These are phyloP conservation scores for Pollenia amentaria DNA, from an alignment of 2,888 invertebrate genomes.

Conservation along the genomic window DNA sequence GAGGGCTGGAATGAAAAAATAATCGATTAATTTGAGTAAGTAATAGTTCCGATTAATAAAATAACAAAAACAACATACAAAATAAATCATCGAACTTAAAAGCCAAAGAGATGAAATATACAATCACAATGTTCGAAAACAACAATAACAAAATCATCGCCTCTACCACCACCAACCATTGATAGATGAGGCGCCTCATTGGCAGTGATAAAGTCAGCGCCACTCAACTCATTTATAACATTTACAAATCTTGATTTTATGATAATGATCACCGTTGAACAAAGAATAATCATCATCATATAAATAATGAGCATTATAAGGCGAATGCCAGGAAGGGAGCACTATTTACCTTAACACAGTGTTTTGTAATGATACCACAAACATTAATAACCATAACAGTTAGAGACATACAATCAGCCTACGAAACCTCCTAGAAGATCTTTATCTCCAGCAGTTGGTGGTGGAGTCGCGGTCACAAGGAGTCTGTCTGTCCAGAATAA, in stretches of 20 bases:
- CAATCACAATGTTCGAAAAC: conserved; percentile 31
- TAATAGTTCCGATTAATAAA: conserved; percentile 74
- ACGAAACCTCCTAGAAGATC: conserved; percentile 31
- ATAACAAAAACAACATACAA: conserved; percentile 57
- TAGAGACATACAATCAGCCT: conserved; percentile 30
- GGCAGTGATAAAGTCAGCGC: conserved; percentile 73
- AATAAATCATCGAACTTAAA: conserved; percentile 21
- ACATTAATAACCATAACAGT: conserved; percentile 63
- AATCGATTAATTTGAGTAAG: conserved; percentile 72
- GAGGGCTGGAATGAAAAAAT: conserved; percentile 3
- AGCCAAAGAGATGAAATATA: conserved; percentile 38
- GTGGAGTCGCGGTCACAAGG: conserved; percentile 8
- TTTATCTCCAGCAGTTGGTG: conserved; percentile 40
- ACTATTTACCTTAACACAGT: conserved; percentile 1
- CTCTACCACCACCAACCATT: conserved; percentile 42
- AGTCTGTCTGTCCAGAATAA: neutral
- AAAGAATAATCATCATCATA: conserved; percentile 29
- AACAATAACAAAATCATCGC: conserved; percentile 22
- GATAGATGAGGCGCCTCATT: conserved; percentile 76
- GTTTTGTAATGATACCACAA: conserved; percentile 27
- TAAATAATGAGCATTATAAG: conserved; percentile 44
- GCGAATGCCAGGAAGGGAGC: conserved; percentile 33
- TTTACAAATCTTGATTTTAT: conserved; percentile 58
- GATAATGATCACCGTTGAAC: conserved; percentile 42
- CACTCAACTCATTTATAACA: conserved; percentile 65